Conservation (phyloP, 2,888 invertebrate genomes). For the Pegoplata infirma region DNA sequence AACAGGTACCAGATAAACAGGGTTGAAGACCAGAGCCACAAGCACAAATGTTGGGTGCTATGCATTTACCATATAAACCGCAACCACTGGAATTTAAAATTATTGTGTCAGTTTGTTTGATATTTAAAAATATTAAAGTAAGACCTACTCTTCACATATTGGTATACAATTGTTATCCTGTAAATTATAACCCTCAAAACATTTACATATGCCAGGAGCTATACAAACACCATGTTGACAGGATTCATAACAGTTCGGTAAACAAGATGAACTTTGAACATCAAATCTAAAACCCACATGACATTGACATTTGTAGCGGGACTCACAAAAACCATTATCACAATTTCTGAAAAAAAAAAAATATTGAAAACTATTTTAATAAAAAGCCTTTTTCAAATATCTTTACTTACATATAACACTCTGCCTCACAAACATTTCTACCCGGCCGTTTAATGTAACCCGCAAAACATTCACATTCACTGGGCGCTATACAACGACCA, state of each 20-base stretch:
- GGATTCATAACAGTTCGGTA: conserved; percentile 71
- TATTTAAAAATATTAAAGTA: neutral
- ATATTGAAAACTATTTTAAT: conserved; percentile 70
- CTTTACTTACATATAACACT: conserved; percentile 72
- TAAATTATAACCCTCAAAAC: conserved; percentile 80
- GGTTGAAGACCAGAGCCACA: conserved; percentile 72
- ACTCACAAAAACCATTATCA: conserved; percentile 79
- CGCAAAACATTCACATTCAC: conserved; percentile 76
- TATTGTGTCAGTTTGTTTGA: too few species aligned
- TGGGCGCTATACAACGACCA: conserved; percentile 74
- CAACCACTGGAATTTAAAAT: conserved; percentile 68
- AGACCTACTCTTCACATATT: conserved; percentile 71
- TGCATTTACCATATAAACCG: conserved; percentile 73
- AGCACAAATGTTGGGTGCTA: conserved; percentile 73
- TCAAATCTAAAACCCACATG: conserved; percentile 73
- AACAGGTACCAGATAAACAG: conserved; percentile 70
- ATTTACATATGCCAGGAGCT: conserved; percentile 81
- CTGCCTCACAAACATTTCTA: conserved; percentile 73
- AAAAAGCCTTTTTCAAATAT: neutral
- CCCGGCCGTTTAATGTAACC: conserved; percentile 75
- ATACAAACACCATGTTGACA: conserved; percentile 81
- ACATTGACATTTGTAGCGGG: conserved; percentile 75
- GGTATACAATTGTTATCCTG: conserved; percentile 72
- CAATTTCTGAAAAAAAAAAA: conserved; percentile 74
- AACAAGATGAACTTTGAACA: conserved; percentile 70